Base-by-base conservation (phyloP, 2,888 invertebrate species). In the Tachystola acroxantha region DNA sequence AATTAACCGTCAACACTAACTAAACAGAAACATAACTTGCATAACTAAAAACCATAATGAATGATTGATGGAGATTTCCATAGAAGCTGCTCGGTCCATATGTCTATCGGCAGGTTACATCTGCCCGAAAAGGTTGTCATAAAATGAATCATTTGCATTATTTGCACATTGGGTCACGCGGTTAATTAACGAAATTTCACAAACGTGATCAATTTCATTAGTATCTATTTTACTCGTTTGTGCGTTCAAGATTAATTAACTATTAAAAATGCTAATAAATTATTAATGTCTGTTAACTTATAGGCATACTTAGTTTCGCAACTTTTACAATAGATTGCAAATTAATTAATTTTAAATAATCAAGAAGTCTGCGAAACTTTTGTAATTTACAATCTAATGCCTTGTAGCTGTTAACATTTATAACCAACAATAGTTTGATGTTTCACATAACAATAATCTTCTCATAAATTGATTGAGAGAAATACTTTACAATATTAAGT, bases 101-200 rank as follows among this genome's bases (percentile, higher is more conserved):
- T 16, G 9, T 14, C 28, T 14, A 10, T 27, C n/a, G n/a, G n/a
- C n/a, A n/a, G 39, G 32, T 34, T 37, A 28, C 12, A 42, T 40
- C 36, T 41, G 12, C 40, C 39, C 7, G 37, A 42, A 25, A 33
- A 39, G 19, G 19, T 11, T 41, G 40, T 36, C 43, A 39, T 39
- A 37, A 43, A 38, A 34, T 41, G 38, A 39, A 34, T 32, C 29
- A 46, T 46, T 43, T 46, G 33, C 37, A 46, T 42, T 24, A 24
- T n/a, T n/a, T n/a, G 2, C 9, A 2, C 2, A 3, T 22, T 24
- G 4, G 24, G 3, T 36, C 37, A 39, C 37, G 27, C 38, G 34
- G 32, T 29, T 41, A 46, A 46, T 43, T 39, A 46, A 43, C 43
- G 43, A 37, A 39, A 39, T 43, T 43, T 45, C 42, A 37, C 34